Evolutionary conservation across 1,140 invertebrate species (phyloP), one percentile per base, ranked within the genome.

Genomic region (Neoseiulus cucumeris): DNA sequence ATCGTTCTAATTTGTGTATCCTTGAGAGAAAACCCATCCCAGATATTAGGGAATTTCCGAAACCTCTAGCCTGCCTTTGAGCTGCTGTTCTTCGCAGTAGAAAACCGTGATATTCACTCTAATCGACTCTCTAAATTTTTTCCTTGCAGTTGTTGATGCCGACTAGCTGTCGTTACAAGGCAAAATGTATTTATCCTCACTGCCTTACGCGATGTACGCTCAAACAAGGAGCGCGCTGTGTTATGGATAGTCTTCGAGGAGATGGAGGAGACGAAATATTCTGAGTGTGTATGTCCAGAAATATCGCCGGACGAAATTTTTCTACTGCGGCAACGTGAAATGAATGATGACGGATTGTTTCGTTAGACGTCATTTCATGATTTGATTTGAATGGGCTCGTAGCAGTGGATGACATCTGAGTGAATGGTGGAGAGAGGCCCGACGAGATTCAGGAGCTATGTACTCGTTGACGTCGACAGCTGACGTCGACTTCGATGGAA

Each of bases 101-200:
- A n/a, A n/a, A n/a, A n/a, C n/a, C n/a, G n/a, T n/a, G n/a, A n/a
- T 4, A 47, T 47, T 4, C 4, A 33, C 9, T 25, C 25, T 59
- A 25, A 59, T 39, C 4, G 33, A 4, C 4, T 9, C 4, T 39
- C 33, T 39, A 6, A 6, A 39, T 39, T 39, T 25, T 33, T 59
- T 47, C 42, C 12, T 44, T 47, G 45, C 51, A 59, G 51, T 59
- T 59, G 51, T 59, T 59, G 51, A 59, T 59, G 51, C 51, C 51
- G 51, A 59, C 22, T 59, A 59, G 51, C 22, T 59, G 51, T 25
- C 51, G 51, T 17, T 59, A 59, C 51, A 59, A 59, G 51, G 51
- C 51, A 25, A 59, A 59, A 59, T 59, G 51, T 25, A 18, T 59
- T 33, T 59, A 59, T 25, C 51, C 51, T 14, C 22, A 59, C 51